Evolutionary conservation across 2,797 vertebrate genomes (phyloP).

Genomic region (Acanthopagrus latus): DNA sequence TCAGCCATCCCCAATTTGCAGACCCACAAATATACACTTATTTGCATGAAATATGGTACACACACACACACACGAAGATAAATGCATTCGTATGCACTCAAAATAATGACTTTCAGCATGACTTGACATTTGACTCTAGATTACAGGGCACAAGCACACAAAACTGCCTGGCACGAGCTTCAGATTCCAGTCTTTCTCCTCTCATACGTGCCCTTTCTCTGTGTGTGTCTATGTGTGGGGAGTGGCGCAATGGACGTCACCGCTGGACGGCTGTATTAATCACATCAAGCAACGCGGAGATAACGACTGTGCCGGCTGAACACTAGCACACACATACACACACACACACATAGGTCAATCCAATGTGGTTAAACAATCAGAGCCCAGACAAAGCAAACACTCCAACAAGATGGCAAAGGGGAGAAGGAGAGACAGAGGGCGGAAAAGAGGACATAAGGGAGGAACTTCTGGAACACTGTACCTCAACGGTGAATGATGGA

Average conservation of each 20-base stretch:
- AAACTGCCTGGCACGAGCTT: conserved; percentile 29
- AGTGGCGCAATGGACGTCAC: conserved; percentile 67
- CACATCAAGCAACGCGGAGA: conserved; percentile 66
- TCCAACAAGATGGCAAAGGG: conserved; percentile 42
- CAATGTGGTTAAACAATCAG: conserved; percentile 59
- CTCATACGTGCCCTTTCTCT: conserved; percentile 59
- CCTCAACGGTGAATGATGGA: conserved; percentile 10
- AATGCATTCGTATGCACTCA: conserved; percentile 11
- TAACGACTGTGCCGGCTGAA: conserved; percentile 48
- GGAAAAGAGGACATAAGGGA: neutral
- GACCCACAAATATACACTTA: conserved; percentile 15
- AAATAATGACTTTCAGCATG: conserved; percentile 28
- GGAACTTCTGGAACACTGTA: conserved; percentile 7
- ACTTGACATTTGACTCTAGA: conserved; percentile 50
- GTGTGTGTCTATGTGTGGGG: conserved; percentile 57
- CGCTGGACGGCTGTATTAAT: conserved; percentile 70
- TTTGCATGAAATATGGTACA: conserved; percentile 32
- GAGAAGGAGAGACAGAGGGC: neutral
- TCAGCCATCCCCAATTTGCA: conserved; percentile 30
- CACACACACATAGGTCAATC: conserved; percentile 33
- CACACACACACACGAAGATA: conserved; percentile 12
- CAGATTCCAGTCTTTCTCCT: conserved; percentile 44
- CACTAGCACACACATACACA: conserved; percentile 24
- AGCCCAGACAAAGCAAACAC: conserved; percentile 65
- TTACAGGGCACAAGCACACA: conserved; percentile 27